Conservation (phyloP, 1,140 invertebrate species). For the Drosophila murphyi region DNA sequence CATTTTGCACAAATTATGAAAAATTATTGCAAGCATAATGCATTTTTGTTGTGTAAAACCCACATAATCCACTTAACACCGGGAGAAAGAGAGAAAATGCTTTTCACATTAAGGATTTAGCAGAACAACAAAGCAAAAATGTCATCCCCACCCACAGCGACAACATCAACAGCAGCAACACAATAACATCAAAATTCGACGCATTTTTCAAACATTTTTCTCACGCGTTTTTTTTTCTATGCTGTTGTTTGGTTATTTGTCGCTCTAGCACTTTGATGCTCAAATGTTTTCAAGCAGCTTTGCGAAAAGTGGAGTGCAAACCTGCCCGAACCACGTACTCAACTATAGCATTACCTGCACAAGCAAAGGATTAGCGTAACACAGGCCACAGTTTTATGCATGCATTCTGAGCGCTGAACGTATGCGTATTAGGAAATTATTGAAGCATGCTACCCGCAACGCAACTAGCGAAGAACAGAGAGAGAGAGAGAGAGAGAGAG, state of each 20-base stretch:
- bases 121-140: conserved; percentile 19
- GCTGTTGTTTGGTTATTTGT: conserved; percentile 5
- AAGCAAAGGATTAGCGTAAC: conserved; percentile 45
- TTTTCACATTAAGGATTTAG: conserved; percentile 17
- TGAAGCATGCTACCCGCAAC: conserved; percentile 38
- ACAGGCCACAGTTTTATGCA: conserved; percentile 30
- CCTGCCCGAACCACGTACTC: background rate
- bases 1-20: background rate
- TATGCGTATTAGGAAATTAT: conserved; percentile 69
- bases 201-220: conserved; percentile 51
- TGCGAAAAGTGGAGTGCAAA: conserved; percentile 35
- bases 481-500: background rate
- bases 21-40: background rate
- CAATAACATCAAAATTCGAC: conserved; percentile 12
- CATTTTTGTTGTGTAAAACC: background rate
- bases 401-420: conserved; percentile 29
- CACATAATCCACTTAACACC: conserved; percentile 22
- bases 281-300: conserved; percentile 57
- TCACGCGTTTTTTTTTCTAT: conserved; percentile 20
- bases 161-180: background rate
- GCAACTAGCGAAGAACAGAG: conserved; percentile 2
- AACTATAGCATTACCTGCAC: conserved; percentile 4
- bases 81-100: background rate
- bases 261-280: conserved; percentile 57
- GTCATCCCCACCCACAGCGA: conserved; percentile 1